phyloP scores from a whole-genome alignment of 2,888 invertebrate species.

The Galeopsomyia nigrocyanea region DNA sequence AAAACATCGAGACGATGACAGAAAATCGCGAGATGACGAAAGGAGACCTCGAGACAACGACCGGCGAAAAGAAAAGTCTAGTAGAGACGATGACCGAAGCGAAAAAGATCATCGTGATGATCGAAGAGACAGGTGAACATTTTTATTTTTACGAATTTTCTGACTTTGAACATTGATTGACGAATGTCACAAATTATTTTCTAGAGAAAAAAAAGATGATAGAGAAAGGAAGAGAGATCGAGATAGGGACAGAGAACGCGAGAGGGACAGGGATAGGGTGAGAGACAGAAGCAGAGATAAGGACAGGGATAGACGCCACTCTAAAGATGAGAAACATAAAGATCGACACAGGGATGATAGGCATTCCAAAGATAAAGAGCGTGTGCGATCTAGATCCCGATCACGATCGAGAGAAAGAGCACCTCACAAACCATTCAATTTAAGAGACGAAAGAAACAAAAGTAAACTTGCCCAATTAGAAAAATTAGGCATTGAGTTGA shows the following conservation, averaged over 20 bases:
- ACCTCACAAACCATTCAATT: conserved; percentile 59
- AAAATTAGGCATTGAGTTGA: conserved; percentile 69
- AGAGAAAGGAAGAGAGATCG: conserved; percentile 57
- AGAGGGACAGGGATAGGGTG: conserved; percentile 56
- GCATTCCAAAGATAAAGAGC: conserved; percentile 63
- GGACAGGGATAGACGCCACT: conserved; percentile 61
- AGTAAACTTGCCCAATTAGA: conserved; percentile 69
- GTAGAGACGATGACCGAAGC: conserved; percentile 57
- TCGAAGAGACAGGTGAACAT: conserved; percentile 52
- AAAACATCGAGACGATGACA: conserved; percentile 53
- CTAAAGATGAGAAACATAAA: conserved; percentile 61
- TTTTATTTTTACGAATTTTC: neutral
- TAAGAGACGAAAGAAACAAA: conserved; percentile 67
- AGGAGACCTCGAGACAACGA: conserved; percentile 60
- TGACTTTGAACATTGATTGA: neutral
- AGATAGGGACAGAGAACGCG: conserved; percentile 61
- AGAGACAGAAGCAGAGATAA: conserved; percentile 54
- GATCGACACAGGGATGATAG: conserved; percentile 63
- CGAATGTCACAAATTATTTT: neutral
- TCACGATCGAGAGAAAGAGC: conserved; percentile 60
- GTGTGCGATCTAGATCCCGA: conserved; percentile 62
- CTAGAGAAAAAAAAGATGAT: conserved; percentile 14
- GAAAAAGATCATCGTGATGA: conserved; percentile 62
- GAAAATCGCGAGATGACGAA: conserved; percentile 60
- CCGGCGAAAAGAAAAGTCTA: conserved; percentile 57